phyloP scores from a whole-genome alignment of 2,888 invertebrate species.

The Salticus scenicus region DNA sequence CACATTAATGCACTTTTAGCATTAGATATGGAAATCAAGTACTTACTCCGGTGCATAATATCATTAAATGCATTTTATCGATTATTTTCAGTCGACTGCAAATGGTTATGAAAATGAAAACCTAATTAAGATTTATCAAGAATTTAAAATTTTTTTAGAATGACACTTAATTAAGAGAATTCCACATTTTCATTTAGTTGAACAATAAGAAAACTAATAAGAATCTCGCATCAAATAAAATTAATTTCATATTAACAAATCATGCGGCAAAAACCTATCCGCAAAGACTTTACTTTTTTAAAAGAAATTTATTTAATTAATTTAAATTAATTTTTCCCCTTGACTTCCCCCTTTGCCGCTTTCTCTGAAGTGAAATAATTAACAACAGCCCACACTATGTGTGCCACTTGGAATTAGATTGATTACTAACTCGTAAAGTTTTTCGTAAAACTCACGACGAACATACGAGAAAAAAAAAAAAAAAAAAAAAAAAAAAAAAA shows the following conservation, averaged over 20 bases:
- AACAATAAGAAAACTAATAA: neutral
- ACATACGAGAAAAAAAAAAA: too few relatives aligned
- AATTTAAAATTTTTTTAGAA: neutral
- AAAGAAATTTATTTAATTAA: slow-evolving; percentile 5
- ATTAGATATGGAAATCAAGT: too few relatives aligned
- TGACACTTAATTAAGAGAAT: neutral
- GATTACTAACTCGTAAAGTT: slow-evolving; percentile 46
- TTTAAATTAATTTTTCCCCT: slow-evolving; percentile 59
- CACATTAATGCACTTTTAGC: too few relatives aligned
- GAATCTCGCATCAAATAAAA: slow-evolving; percentile 9
- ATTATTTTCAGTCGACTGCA: neutral
- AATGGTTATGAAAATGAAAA: neutral
- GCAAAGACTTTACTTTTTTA: neutral
- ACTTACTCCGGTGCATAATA: too few relatives aligned
- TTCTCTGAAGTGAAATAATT: slow-evolving; percentile 49
- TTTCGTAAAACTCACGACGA: too few relatives aligned
- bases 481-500: too few relatives aligned
- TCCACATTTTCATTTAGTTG: neutral
- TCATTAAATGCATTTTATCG: too few relatives aligned
- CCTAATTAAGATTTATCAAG: slow-evolving; percentile 5
- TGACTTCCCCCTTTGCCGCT: slow-evolving; percentile 22
- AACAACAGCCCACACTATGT: slow-evolving; percentile 28
- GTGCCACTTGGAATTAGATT: slow-evolving; percentile 46
- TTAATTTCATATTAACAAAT: slow-evolving; percentile 16
- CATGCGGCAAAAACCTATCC: neutral